phyloP scores from a whole-genome alignment of 2,888 invertebrate genomes.

The Ochropleura plecta region DNA sequence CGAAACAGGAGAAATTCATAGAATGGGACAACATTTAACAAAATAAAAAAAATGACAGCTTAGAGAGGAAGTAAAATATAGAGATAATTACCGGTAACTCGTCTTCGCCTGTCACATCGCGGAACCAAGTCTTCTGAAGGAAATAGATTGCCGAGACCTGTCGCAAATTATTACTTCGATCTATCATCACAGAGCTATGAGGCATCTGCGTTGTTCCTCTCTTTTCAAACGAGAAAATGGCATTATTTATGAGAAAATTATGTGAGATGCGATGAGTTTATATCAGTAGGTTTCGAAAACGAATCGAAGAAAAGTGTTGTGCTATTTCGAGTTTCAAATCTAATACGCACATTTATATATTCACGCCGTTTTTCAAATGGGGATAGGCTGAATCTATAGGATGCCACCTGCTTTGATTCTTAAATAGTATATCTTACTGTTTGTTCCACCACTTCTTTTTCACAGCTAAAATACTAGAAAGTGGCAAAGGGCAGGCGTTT shows the following conservation, averaged over 20 bases:
- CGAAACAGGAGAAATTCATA: too few relatives aligned
- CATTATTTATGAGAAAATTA: slow-evolving; percentile 24
- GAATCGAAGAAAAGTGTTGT: neutral
- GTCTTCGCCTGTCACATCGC: slow-evolving; percentile 31
- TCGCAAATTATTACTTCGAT: slow-evolving; percentile 42
- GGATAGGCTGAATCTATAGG: neutral
- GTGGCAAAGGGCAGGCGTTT: too few relatives aligned
- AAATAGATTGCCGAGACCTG: slow-evolving; percentile 35
- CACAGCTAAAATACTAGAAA: too few relatives aligned
- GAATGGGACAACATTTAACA: too few relatives aligned
- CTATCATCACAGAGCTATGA: slow-evolving; percentile 33
- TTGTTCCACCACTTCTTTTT: too few relatives aligned
- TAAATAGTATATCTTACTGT: neutral
- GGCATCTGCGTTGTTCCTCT: slow-evolving; percentile 9
- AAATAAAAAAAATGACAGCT: too few relatives aligned
- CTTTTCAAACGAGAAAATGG: slow-evolving; percentile 13
- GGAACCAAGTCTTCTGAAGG: slow-evolving; percentile 30
- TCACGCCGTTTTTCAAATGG: neutral
- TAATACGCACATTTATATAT: neutral
- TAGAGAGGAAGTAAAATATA: neutral
- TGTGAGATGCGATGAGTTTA: neutral
- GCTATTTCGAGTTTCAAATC: neutral
- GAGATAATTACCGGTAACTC: slow-evolving; percentile 30
- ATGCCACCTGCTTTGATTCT: neutral
- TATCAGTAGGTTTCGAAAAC: neutral